Evolutionary conservation across 2,113 vertebrate species (phyloP).

Genomic region (Rhinopithecus roxellana): DNA sequence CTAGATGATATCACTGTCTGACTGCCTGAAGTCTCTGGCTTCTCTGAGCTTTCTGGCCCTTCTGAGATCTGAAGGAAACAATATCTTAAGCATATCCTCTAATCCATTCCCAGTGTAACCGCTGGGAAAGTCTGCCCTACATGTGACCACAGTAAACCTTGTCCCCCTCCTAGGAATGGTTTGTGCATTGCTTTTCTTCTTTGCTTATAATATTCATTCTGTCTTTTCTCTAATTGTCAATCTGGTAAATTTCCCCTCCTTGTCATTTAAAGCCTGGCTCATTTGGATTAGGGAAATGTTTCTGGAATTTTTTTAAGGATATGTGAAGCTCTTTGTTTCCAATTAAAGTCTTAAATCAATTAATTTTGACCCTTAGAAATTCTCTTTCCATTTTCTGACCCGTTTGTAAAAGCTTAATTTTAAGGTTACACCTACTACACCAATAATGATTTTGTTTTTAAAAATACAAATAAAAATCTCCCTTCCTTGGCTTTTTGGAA

Average conservation of each 20-base stretch:
- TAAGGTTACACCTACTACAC: neutral
- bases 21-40: neutral
- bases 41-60: neutral
- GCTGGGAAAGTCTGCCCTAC: neutral
- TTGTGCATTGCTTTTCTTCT: neutral
- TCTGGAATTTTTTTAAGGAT: neutral
- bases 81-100: neutral
- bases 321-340: neutral
- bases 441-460: slow-evolving; percentile 14
- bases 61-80: neutral
- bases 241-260: neutral
- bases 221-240: neutral
- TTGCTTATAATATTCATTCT: neutral
- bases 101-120: neutral
- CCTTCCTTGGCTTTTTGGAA: neutral
- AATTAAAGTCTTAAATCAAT: neutral
- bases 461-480: neutral
- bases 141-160: neutral
- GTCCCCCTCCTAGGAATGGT: neutral
- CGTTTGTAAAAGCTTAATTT: slow-evolving; percentile 16
- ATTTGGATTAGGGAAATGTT: neutral
- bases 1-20: neutral
- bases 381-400: slow-evolving; percentile 35
- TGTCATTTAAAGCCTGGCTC: neutral
- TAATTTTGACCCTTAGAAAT: neutral